phyloP scores from a whole-genome alignment of 92 coral and sea anemone species.

The Micromussa lordhowensis region DNA sequence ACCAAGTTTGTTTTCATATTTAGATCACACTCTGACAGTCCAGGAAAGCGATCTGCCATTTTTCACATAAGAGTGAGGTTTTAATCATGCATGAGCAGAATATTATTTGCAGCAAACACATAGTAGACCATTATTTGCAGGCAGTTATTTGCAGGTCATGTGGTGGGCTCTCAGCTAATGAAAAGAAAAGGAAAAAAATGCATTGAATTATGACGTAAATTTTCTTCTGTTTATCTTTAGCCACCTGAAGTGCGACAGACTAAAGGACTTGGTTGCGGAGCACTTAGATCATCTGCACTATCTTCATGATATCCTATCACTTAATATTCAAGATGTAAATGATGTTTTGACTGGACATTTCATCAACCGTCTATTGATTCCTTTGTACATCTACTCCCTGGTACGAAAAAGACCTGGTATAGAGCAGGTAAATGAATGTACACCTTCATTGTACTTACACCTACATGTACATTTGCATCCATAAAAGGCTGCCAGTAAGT shows the following conservation, averaged over 20 bases:
- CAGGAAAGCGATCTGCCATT: too few species aligned
- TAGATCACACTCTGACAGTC: too few species aligned
- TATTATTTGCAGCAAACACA: too few species aligned
- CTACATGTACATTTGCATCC: not conserved
- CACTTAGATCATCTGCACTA: conserved; percentile 97
- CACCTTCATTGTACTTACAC: not conserved
- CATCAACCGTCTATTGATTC: conserved; percentile 87
- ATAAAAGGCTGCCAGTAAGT: too few species aligned
- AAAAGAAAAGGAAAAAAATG: too few species aligned
- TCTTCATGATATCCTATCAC: conserved; percentile 85
- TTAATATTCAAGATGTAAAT: conserved; percentile 88
- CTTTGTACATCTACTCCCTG: conserved; percentile 90
- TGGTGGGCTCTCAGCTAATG: too few species aligned
- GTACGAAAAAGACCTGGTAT: conserved; percentile 63
- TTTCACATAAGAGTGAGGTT: too few species aligned
- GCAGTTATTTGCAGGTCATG: too few species aligned
- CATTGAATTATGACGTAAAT: too few species aligned
- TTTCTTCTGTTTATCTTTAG: conserved; percentile 42
- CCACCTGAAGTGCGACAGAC: conserved; percentile 91
- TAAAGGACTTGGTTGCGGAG: conserved; percentile 95
- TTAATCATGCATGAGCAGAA: too few species aligned
- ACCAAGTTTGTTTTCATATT: too few species aligned
- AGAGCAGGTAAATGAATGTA: conserved; percentile 54
- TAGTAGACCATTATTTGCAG: too few species aligned
- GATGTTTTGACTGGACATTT: conserved; percentile 88